Evolutionary conservation across 2,888 invertebrate species (phyloP).

Genomic region (Bibio marci): DNA sequence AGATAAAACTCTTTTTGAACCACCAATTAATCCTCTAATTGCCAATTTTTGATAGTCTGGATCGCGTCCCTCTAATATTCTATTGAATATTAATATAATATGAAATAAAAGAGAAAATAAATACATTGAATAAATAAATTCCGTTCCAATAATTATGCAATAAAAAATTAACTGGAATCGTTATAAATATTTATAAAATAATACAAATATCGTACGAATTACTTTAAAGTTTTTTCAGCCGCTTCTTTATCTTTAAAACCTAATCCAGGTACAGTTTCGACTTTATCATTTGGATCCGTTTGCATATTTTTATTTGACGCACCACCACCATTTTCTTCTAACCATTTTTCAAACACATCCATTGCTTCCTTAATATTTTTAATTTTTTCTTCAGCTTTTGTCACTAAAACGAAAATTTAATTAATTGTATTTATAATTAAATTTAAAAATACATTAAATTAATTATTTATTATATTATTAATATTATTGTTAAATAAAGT

Average conservation of each 20-base stretch:
- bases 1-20: conserved; percentile 53
- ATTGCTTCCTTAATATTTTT: conserved; percentile 51
- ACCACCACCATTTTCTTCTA: conserved; percentile 33
- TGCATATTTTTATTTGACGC: conserved; percentile 27
- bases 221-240: conserved; percentile 47
- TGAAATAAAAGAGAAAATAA: not conserved
- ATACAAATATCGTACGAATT: conserved; percentile 9
- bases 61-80: conserved; percentile 50
- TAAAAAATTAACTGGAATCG: too few species aligned
- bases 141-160: not conserved
- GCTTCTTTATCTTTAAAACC: conserved; percentile 66
- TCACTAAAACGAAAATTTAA: conserved; percentile 31
- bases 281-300: conserved; percentile 32
- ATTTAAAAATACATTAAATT: conserved; percentile 8
- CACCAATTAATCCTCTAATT: conserved; percentile 48
- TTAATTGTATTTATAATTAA: conserved; percentile 16
- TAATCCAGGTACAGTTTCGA: conserved; percentile 51
- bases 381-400: conserved; percentile 50
- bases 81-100: conserved; percentile 14
- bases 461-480: too few species aligned
- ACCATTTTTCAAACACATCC: conserved; percentile 49
- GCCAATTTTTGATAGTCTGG: conserved; percentile 61
- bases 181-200: not conserved
- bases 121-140: not conserved
- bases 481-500: too few species aligned